Evolutionary conservation across 2,797 vertebrate genomes (phyloP).

Genomic region (Tauraco hartlaubi): DNA sequence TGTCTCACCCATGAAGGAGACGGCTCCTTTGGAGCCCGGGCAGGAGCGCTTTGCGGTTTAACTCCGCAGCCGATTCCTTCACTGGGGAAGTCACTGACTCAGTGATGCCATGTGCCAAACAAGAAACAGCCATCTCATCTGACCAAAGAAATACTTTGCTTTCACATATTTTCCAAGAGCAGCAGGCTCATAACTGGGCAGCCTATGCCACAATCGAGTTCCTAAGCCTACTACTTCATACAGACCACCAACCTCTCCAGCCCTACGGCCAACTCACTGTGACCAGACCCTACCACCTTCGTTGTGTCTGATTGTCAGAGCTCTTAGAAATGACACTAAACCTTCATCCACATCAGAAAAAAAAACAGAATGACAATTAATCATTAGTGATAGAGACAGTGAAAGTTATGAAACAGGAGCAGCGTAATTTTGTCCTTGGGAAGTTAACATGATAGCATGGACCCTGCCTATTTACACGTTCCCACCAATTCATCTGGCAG

Average conservation of each 20-base stretch:
- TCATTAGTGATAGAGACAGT: not conserved
- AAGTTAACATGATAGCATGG: not conserved
- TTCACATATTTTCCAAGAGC: not conserved
- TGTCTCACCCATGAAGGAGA: not conserved
- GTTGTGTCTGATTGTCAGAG: not conserved
- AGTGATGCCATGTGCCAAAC: not conserved
- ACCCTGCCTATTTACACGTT: not conserved
- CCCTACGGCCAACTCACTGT: accelerated
- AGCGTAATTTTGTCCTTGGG: not conserved
- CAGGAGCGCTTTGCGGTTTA: not conserved
- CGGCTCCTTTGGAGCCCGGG: not conserved
- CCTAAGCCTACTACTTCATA: not conserved
- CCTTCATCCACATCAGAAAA: not conserved
- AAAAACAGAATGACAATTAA: not conserved
- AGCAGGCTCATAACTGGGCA: not conserved
- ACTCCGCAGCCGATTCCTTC: not conserved
- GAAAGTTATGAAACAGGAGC: not conserved
- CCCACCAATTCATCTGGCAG: not conserved
- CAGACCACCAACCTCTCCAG: not conserved
- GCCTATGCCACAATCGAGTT: not conserved
- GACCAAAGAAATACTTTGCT: not conserved
- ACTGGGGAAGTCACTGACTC: not conserved
- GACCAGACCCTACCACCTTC: not conserved
- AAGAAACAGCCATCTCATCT: not conserved
- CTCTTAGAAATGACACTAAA: not conserved